phyloP scores from a whole-genome alignment of 2,113 vertebrate species.

The Brachirus orientalis region DNA sequence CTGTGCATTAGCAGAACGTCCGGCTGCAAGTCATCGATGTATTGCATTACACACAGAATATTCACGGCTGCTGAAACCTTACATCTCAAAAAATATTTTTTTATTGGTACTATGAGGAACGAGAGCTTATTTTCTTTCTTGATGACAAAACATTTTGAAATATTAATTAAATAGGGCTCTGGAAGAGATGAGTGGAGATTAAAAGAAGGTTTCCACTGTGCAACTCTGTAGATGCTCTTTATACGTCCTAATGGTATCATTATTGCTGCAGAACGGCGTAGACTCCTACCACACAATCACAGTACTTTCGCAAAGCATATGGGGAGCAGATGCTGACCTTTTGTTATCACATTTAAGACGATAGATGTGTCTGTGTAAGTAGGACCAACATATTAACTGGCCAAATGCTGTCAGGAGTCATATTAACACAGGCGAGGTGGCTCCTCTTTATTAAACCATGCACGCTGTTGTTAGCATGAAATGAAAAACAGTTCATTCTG shows the following conservation, averaged over 20 bases:
- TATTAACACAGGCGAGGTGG: conserved; percentile 51
- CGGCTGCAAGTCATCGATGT: conserved; percentile 14
- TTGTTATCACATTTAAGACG: conserved; percentile 55
- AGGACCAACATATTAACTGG: conserved; percentile 45
- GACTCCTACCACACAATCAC: conserved; percentile 17
- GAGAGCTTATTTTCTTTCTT: no score
- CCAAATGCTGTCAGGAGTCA: conserved; percentile 53
- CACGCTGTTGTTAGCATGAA: neutral
- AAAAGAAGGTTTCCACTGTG: no score
- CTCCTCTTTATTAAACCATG: conserved; percentile 41
- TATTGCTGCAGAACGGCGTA: conserved; percentile 26
- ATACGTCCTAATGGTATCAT: conserved; percentile 35
- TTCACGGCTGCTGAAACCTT: conserved; percentile 6
- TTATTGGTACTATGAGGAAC: no score
- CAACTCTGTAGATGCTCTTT: conserved; percentile 21
- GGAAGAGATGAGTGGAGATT: no score
- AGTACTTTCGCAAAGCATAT: conserved; percentile 35
- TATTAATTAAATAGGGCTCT: no score
- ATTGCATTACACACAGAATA: conserved; percentile 38
- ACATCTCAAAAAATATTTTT: conserved; percentile 23
- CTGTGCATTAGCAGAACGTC: conserved; percentile 44
- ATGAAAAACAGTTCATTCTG: conserved; percentile 14
- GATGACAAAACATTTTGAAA: no score
- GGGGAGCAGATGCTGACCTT: conserved; percentile 53
- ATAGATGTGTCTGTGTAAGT: conserved; percentile 40